Percentiles rank a stretch among this genome's conserved stretches.
Evolutionary conservation across 30 jellyfish, hydroid and myxozoan species (phyloP).

Genomic region (Cassiopea xamachana): DNA sequence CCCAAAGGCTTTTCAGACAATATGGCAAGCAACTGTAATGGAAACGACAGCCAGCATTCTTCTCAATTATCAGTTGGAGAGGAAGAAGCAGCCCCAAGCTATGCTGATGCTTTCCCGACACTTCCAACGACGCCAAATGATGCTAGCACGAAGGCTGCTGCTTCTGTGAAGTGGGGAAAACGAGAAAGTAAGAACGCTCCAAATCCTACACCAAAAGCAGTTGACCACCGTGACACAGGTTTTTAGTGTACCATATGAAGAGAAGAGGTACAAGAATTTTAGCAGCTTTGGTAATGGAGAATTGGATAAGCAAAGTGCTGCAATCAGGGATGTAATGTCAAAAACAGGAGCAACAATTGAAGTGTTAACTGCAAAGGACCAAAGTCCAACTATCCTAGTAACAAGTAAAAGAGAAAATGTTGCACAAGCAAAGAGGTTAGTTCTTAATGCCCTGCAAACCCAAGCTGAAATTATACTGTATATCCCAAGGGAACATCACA

Average conservation of each 20-base stretch:
- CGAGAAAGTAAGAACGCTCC: conserved; percentile 35
- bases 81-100: conserved; percentile 89
- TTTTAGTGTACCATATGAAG: conserved; percentile 93
- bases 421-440: conserved; percentile 84
- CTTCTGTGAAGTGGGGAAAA: conserved; percentile 80
- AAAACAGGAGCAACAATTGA: conserved; percentile 91
- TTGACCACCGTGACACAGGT: conserved; percentile 66
- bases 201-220: conserved; percentile 32
- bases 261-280: conserved; percentile 85
- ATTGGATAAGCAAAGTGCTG: conserved; percentile 79
- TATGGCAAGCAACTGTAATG: conserved; percentile 59
- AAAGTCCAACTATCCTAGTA: conserved; percentile 87
- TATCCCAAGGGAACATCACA: conserved; percentile 93
- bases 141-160: conserved; percentile 23
- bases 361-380: conserved; percentile 91
- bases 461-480: conserved; percentile 89
- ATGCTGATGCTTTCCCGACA: conserved; percentile 99
- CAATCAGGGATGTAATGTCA: conserved; percentile 90
- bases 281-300: conserved; percentile 83
- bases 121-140: conserved; percentile 85
- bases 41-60: conserved; percentile 48
- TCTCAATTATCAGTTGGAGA: conserved; percentile 10
- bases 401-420: conserved; percentile 82
- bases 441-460: conserved; percentile 82
- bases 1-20: conserved; percentile 66